Evolutionary conservation across 1,140 invertebrate species (phyloP), one percentile per base, ranked within the genome.

Genomic region (Neelides sp.): DNA sequence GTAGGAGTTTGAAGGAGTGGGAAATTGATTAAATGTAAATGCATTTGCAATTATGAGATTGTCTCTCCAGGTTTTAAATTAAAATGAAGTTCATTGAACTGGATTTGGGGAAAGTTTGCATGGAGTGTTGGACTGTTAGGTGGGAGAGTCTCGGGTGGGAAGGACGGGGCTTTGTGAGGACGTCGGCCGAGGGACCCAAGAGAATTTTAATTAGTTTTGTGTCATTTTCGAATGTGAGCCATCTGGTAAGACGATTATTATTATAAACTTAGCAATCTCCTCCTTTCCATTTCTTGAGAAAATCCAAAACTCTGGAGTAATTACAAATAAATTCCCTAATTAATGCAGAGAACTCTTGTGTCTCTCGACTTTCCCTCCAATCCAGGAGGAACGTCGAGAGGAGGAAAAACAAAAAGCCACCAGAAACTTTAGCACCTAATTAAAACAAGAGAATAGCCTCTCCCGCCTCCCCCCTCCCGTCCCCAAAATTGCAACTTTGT

Each of bases 171-270:
- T 8, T 32, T 8, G 28, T 8, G n/a, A 32, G 28, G 28, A 32
- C 7, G 28, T 36, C 35, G 39, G 23, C 22, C 24, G 48, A 12
- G 26, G 19, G 32, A 50, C 48, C 24, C 4, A 15, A 20, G 48
- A 54, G 52, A 58, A 58, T 58, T 58, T 54, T 58, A 58, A 58
- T 58, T 58, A 58, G 52, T 56, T 55, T 48, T 53, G 46, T 57
- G 55, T 57, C 55, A 57, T 48, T 57, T 57, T 54, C 48, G 36
- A 51, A 51, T 52, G 41, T 43, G 48, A 49, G 42, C 52, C 51
- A 54, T 54, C 56, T 58, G 52, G 28, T 49, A 13, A 23, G 48
- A 32, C 49, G 48, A 54, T 54, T 54, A 58, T 58, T 54, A 54
- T 54, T 54, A 58, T 54, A 58, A 58, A 58, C 52, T 58, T 51